Conservation (phyloP, 2,113 vertebrate genomes). For the Pseudolaguvia tuberculata region DNA sequence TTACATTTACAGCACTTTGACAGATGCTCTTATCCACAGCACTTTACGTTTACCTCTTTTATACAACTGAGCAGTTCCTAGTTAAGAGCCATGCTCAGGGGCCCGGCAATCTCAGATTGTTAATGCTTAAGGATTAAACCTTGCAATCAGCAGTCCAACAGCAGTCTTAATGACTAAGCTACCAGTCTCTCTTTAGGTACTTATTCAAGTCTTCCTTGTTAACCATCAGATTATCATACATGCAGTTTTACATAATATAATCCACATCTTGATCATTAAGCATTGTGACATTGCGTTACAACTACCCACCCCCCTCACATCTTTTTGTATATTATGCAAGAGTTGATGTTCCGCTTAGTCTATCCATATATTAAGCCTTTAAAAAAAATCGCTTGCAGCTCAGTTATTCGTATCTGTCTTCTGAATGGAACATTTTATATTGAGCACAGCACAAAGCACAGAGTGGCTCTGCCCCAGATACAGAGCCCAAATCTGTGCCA, state of each 20-base stretch:
- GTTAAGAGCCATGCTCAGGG: no score
- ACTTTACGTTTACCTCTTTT: no score
- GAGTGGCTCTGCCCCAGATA: conserved; percentile 50
- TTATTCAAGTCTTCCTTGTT: background rate
- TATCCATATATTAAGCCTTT: conserved; percentile 7
- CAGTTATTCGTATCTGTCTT: conserved; percentile 24
- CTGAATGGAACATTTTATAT: conserved; percentile 37
- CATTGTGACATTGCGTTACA: background rate
- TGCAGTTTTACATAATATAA: background rate
- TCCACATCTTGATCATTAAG: background rate
- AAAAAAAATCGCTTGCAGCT: background rate
- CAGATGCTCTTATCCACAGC: no score
- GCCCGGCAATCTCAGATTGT: no score
- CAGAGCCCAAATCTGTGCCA: conserved; percentile 46
- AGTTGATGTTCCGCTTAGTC: background rate
- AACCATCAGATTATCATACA: background rate
- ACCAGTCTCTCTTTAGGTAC: no score
- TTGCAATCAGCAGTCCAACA: no score
- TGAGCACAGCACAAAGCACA: conserved; percentile 30
- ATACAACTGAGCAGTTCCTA: no score
- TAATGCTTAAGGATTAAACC: no score
- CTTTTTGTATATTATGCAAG: conserved; percentile 4
- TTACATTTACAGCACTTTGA: no score
- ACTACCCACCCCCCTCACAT: background rate
- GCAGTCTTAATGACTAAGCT: no score